phyloP scores from a whole-genome alignment of 2,888 invertebrate genomes.

The Acanthosepion pharaonis region DNA sequence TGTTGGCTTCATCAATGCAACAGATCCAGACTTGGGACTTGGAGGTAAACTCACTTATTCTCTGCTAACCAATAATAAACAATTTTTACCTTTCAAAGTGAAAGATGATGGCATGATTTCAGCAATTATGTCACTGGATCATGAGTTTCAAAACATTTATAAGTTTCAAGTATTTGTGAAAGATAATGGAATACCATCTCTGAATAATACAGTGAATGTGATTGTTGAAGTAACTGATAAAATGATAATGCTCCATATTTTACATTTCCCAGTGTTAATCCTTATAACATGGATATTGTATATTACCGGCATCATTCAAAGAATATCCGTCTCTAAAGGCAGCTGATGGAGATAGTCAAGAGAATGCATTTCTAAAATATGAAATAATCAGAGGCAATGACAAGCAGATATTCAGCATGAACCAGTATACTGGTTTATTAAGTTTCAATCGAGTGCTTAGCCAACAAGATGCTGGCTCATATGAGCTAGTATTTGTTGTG shows the following conservation, averaged over 20 bases:
- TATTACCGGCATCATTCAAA: constrained; percentile 33
- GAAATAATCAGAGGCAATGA: constrained; percentile 33
- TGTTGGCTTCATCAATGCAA: constrained; percentile 23
- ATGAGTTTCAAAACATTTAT: constrained; percentile 22
- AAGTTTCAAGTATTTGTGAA: constrained; percentile 33
- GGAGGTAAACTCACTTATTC: neutral
- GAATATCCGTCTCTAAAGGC: neutral
- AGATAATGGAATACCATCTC: constrained; percentile 22
- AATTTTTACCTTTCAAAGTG: neutral
- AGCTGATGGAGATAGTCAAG: constrained; percentile 33
- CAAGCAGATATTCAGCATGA: constrained; percentile 33
- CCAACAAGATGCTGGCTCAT: constrained; percentile 11
- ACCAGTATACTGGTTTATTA: neutral
- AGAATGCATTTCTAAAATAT: constrained; percentile 33
- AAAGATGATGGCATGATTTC: constrained; percentile 13
- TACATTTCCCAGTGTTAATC: constrained; percentile 4
- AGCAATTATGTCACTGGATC: neutral
- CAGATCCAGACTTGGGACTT: constrained; percentile 14
- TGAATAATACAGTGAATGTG: neutral
- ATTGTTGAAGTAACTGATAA: constrained; percentile 23
- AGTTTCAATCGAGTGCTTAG: neutral
- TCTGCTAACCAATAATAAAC: neutral
- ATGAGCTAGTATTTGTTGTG: constrained; percentile 10
- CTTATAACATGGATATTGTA: constrained; percentile 17
- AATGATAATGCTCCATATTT: constrained; percentile 33